A percentile compares a stretch with the other conserved stretches of the same genome.
Conservation (phyloP, 2,797 vertebrate species). For the Chelon auratus region DNA sequence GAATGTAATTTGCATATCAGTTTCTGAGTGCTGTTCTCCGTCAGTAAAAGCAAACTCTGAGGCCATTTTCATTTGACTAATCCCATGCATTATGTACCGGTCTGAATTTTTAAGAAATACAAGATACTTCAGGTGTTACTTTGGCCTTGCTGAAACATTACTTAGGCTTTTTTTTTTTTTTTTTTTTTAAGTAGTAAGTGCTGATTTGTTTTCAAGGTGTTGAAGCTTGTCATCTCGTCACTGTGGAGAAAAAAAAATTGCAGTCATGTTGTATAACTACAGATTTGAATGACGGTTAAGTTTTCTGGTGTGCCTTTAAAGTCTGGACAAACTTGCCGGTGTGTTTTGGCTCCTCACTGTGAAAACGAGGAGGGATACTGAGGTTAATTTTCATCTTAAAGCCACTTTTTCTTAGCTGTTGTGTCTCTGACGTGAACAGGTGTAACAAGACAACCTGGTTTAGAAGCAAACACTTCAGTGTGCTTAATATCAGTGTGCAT, state of each 20-base stretch:
- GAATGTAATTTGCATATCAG: slow-evolving; percentile 67
- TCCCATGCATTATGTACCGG: slow-evolving; percentile 56
- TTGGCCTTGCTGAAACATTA: slow-evolving; percentile 43
- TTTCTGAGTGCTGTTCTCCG: slow-evolving; percentile 67
- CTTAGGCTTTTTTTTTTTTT: slow-evolving; percentile 31
- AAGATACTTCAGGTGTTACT: slow-evolving; percentile 56
- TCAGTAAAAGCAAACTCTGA: slow-evolving; percentile 57
- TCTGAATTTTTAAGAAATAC: slow-evolving; percentile 52
- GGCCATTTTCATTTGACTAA: slow-evolving; percentile 59
- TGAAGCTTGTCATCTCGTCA: slow-evolving; percentile 45
- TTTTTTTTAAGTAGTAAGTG: slow-evolving; percentile 41
- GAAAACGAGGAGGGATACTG: slow-evolving; percentile 39
- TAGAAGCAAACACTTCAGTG: slow-evolving; percentile 46
- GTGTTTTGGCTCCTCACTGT: slow-evolving; percentile 39
- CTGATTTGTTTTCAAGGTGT: slow-evolving; percentile 39
- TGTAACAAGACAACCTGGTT: slow-evolving; percentile 40
- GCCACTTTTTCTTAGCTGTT: slow-evolving; percentile 22
- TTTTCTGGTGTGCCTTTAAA: slow-evolving; percentile 67
- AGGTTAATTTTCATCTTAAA: slow-evolving; percentile 41
- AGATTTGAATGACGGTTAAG: slow-evolving; percentile 23
- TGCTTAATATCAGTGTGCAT: slow-evolving; percentile 46
- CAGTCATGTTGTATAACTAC: slow-evolving; percentile 22
- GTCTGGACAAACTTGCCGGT: slow-evolving; percentile 33
- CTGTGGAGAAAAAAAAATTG: slow-evolving; percentile 12
- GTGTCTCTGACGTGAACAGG: slow-evolving; percentile 23